Conservation (phyloP, 1,140 invertebrate genomes). For the honey bee (Apis mellifera) region Amel_HAv3.1 CM009942.2:493001-493500, state of each 20-base stretch:
- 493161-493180: too few relatives aligned
- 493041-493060: not conserved
- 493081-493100: not conserved
- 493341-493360: constrained; percentile 16
- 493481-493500: constrained; percentile 4
- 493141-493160: not conserved
- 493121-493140: not conserved
- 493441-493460: not conserved
- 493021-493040: not conserved
- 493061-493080: not conserved
- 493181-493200: not conserved
- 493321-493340: constrained; percentile 31
- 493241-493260: constrained; percentile 21
- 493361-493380: constrained; percentile 57
- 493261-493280: not conserved
- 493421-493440: constrained; percentile 49
- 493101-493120: not conserved
- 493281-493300: constrained; percentile 26
- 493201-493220: constrained; percentile 32
- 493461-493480: not conserved
- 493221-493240: constrained; percentile 9
- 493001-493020: constrained; percentile 35
- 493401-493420: constrained; percentile 30
- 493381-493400: constrained; percentile 40
- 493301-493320: constrained; percentile 58